Percentiles rank a stretch among this genome's conserved stretches.
These are phyloP conservation scores for Oreochromis tanganicae DNA, from an alignment of 2,113 vertebrate species.

Conservation along the genomic window DNA sequence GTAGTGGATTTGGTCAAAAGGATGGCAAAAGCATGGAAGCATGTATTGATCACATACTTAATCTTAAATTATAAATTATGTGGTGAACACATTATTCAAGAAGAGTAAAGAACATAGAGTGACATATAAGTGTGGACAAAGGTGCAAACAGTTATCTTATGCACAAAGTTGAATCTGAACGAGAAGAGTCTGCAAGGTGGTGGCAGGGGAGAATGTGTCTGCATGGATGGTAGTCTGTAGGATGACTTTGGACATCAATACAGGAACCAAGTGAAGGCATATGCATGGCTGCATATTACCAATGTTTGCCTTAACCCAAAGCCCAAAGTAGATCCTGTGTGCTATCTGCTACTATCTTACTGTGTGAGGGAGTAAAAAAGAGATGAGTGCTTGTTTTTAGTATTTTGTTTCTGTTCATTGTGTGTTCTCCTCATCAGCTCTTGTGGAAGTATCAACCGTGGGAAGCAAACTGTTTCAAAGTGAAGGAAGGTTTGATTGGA, in stretches of 20 bases:
- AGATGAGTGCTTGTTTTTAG: neutral
- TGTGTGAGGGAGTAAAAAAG: neutral
- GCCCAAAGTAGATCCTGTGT: neutral
- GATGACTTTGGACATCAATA: neutral
- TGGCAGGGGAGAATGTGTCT: neutral
- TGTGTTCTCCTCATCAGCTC: neutral
- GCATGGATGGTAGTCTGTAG: neutral
- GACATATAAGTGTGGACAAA: neutral
- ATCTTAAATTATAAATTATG: neutral
- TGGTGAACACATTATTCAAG: neutral
- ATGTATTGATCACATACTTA: neutral
- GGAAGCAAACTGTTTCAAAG: neutral
- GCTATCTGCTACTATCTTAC: neutral
- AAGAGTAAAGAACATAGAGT: neutral
- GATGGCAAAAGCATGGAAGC: neutral
- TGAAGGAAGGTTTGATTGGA: neutral
- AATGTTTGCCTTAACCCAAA: neutral
- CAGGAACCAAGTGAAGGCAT: neutral
- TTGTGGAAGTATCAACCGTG: neutral
- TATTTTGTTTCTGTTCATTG: neutral
- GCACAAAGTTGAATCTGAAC: neutral
- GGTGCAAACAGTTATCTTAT: neutral
- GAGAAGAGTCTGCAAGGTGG: neutral
- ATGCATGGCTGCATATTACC: neutral
- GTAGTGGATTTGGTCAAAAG: neutral